These are phyloP conservation scores for Sitodiplosis mosellana DNA, from an alignment of 1,140 invertebrate species.

Conservation along the genomic window DNA sequence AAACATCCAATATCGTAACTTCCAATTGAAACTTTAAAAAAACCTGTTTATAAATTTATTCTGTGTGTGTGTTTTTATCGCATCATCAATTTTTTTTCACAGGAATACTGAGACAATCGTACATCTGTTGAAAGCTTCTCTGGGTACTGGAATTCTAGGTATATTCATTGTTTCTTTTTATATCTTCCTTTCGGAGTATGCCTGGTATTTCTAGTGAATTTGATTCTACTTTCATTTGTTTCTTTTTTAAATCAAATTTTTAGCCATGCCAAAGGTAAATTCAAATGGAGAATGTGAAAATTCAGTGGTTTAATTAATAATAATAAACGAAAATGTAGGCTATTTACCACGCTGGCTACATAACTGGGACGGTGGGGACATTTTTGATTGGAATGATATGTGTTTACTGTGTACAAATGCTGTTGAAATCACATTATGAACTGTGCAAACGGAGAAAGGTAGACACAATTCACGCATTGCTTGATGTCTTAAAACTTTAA, in stretches of 20 bases:
- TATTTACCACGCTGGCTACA: slow-evolving; percentile 56
- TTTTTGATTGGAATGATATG: slow-evolving; percentile 51
- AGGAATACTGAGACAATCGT: slow-evolving; percentile 63
- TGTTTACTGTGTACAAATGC: slow-evolving; percentile 60
- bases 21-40: background rate
- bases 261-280: too few relatives aligned
- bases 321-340: slow-evolving; percentile 70
- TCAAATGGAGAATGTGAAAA: too few relatives aligned
- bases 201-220: too few relatives aligned
- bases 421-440: slow-evolving; percentile 47
- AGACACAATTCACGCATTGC: slow-evolving; percentile 2
- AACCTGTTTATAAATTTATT: background rate
- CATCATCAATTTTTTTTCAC: slow-evolving; percentile 8
- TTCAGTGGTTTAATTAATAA: too few relatives aligned
- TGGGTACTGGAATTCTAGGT: too few relatives aligned
- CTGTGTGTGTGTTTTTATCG: background rate
- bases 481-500: background rate
- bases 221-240: too few relatives aligned
- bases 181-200: too few relatives aligned
- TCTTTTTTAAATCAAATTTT: too few relatives aligned
- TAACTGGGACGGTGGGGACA: slow-evolving; percentile 43
- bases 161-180: too few relatives aligned
- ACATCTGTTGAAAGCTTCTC: too few relatives aligned
- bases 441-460: slow-evolving; percentile 43
- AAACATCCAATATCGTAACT: slow-evolving; percentile 50